Conservation (phyloP, 2,113 vertebrate genomes). For the Lagopus muta region DNA sequence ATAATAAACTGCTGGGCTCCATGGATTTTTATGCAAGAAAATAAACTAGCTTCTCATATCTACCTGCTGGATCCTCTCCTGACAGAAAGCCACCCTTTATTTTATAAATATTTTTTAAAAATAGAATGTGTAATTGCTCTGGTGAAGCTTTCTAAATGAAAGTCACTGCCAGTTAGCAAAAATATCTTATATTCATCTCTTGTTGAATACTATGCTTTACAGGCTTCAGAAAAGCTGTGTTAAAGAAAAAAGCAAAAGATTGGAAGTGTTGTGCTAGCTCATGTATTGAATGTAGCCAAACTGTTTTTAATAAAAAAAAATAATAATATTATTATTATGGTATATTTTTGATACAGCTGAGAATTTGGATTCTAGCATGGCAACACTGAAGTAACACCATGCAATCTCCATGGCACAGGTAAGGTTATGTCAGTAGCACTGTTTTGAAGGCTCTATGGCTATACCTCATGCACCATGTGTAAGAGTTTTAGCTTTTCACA, state of each 20-base stretch:
- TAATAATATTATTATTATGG: background rate
- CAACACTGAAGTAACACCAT: background rate
- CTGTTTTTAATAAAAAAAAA: background rate
- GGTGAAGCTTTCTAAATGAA: background rate
- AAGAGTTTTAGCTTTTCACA: background rate
- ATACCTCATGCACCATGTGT: accelerated
- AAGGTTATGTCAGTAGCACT: background rate
- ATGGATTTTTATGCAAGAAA: background rate
- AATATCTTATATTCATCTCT: background rate
- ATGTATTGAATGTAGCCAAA: accelerated
- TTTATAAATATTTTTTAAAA: background rate
- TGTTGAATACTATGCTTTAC: background rate
- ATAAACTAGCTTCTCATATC: background rate
- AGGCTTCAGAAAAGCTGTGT: background rate
- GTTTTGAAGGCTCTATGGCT: background rate
- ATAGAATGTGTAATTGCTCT: background rate
- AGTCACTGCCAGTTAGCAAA: background rate
- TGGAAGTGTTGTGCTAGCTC: accelerated
- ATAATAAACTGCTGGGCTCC: background rate
- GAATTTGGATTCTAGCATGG: background rate
- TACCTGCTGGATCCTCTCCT: background rate
- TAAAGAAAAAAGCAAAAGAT: background rate
- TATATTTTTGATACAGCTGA: background rate
- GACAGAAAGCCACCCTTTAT: background rate
- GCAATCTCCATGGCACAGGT: background rate